phyloP scores from a whole-genome alignment of 2,797 vertebrate genomes.

The Lindbergichthys nudifrons region DNA sequence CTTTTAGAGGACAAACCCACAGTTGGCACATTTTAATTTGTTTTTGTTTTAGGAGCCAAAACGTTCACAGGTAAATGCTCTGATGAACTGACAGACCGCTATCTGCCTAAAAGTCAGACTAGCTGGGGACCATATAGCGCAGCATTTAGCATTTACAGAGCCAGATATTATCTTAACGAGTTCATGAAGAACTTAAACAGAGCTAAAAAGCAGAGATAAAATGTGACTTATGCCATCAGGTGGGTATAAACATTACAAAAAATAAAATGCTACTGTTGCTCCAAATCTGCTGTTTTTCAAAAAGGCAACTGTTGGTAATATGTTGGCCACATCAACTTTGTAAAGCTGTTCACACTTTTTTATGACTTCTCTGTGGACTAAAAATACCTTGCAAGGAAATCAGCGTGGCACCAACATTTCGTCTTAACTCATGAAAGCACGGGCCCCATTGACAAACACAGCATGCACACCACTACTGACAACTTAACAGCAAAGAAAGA shows the following conservation, averaged over 20 bases:
- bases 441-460: constrained; percentile 37
- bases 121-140: neutral
- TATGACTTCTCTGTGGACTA: too few species aligned
- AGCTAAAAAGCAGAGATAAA: too few species aligned
- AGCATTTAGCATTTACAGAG: too few species aligned
- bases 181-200: too few species aligned
- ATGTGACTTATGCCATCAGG: neutral
- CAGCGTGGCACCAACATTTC: neutral
- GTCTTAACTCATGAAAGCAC: constrained; percentile 29
- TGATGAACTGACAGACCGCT: neutral
- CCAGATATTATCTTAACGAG: too few species aligned
- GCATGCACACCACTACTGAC: neutral
- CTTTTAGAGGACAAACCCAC: neutral
- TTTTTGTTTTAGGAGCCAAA: neutral
- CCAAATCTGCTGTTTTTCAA: neutral
- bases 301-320: too few species aligned
- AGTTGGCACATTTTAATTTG: neutral
- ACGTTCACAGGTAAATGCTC: neutral
- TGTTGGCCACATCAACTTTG: too few species aligned
- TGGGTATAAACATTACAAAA: neutral
- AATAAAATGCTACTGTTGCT: neutral
- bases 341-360: too few species aligned
- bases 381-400: constrained; percentile 17
- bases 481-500: neutral
- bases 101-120: neutral